Conservation (phyloP, 2,888 invertebrate species). For the Drosophila austrosaltans region DNA sequence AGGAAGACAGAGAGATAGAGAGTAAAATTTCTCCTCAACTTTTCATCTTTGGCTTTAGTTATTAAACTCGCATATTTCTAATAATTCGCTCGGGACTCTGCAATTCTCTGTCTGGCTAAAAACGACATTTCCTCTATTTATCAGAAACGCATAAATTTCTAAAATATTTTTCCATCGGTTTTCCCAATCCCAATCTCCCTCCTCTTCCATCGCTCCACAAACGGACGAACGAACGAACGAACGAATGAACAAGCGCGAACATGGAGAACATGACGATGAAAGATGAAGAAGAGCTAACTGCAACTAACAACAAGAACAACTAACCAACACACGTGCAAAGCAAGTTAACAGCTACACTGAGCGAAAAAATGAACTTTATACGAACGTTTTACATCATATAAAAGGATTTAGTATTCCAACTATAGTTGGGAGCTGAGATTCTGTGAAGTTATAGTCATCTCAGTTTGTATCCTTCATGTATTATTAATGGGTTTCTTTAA, state of each 20-base stretch:
- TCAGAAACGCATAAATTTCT: constrained; percentile 76
- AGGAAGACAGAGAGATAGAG: constrained; percentile 17
- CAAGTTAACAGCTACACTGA: constrained; percentile 8
- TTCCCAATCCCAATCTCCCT: background rate
- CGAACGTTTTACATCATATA: no score
- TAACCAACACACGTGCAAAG: constrained; percentile 41
- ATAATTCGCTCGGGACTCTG: constrained; percentile 67
- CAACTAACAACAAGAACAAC: constrained; percentile 31
- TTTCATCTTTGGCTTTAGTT: constrained; percentile 52
- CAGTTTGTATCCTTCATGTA: no score
- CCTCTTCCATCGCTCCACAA: constrained; percentile 1
- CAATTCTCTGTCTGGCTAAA: constrained; percentile 26
- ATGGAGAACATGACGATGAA: constrained; percentile 21
- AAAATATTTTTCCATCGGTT: constrained; percentile 60
- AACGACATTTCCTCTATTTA: constrained; percentile 73
- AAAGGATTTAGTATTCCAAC: no score
- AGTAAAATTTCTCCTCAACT: constrained; percentile 34
- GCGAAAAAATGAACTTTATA: background rate
- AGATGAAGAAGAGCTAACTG: constrained; percentile 30
- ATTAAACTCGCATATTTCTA: constrained; percentile 77
- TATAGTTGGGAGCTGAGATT: no score
- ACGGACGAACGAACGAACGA: constrained; percentile 17
- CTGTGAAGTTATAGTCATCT: no score
- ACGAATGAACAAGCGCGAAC: constrained; percentile 44
- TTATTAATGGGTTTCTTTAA: no score